phyloP scores from a whole-genome alignment of 35 echinoderm and acorn worm genomes.

The Eucidaris tribuloides region DNA sequence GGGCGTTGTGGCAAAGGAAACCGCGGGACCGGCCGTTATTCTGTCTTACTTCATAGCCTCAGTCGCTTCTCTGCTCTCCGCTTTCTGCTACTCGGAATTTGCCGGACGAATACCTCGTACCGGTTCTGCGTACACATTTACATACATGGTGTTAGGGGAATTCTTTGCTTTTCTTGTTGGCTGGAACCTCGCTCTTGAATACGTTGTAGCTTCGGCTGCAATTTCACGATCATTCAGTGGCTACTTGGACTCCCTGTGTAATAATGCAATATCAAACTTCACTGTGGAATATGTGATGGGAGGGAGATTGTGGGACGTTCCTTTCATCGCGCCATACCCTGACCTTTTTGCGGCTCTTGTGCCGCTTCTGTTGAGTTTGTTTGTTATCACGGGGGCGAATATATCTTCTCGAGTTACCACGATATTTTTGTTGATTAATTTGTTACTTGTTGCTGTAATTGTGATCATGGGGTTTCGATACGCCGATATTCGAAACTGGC shows the following conservation, averaged over 20 bases:
- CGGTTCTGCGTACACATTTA: conserved; percentile 53
- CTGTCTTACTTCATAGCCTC: conserved; percentile 22
- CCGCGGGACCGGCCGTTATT: conserved; percentile 46
- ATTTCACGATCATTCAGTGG: conserved; percentile 27
- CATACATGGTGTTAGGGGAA: conserved; percentile 45
- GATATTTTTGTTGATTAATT: conserved; percentile 2
- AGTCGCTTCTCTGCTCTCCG: conserved; percentile 37
- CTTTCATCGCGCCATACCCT: conserved; percentile 30
- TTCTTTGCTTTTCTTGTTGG: conserved; percentile 50
- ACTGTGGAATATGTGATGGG: conserved; percentile 29
- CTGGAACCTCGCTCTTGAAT: conserved; percentile 61
- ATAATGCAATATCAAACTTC: conserved; percentile 21
- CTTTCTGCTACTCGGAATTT: conserved; percentile 48
- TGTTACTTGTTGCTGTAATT: conserved; percentile 16
- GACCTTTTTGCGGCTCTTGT: conserved; percentile 30
- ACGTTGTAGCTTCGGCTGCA: conserved; percentile 18
- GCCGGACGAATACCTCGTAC: conserved; percentile 22
- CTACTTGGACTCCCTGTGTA: conserved; percentile 43
- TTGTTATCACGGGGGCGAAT: conserved; percentile 1
- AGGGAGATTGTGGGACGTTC: conserved; percentile 22
- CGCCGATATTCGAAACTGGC: conserved; percentile 56
- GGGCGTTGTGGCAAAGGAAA: conserved; percentile 40
- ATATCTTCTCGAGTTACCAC: conserved; percentile 9
- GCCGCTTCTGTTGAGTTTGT: background rate
- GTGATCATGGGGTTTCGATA: conserved; percentile 1